Evolutionary conservation across 2,797 vertebrate genomes (phyloP).

Genomic region (Caiman crocodilus): DNA sequence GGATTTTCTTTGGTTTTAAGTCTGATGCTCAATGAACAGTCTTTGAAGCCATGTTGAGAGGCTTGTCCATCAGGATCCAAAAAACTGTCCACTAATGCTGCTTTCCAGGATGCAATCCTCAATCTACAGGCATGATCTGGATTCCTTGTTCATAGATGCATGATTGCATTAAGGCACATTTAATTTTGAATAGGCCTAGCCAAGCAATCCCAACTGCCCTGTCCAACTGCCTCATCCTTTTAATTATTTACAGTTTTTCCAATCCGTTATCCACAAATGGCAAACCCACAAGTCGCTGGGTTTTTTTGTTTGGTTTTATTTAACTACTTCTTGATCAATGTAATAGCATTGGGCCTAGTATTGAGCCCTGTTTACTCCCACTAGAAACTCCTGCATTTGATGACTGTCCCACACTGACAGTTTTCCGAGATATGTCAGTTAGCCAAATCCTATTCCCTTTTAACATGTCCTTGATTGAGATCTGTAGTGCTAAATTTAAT

Average conservation of each 20-base stretch:
- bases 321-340: conserved; percentile 28
- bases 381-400: conserved; percentile 5
- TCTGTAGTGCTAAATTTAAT: neutral
- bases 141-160: accelerated
- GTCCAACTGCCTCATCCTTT: neutral
- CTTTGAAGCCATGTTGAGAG: neutral
- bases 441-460: conserved; percentile 2
- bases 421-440: neutral
- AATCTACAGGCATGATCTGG: neutral
- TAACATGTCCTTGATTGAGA: neutral
- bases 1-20: conserved; percentile 14
- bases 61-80: neutral
- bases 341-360: conserved; percentile 43
- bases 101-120: neutral
- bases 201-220: neutral
- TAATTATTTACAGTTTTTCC: neutral
- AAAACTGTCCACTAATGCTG: neutral
- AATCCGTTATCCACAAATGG: neutral
- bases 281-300: neutral
- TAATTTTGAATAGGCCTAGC: neutral
- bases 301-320: neutral
- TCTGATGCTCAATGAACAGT: neutral
- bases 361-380: neutral
- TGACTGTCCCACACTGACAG: neutral
- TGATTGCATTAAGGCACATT: neutral